Evolutionary conservation across 1,140 invertebrate species (phyloP).

Genomic region (Hylyphantes graminicola): DNA sequence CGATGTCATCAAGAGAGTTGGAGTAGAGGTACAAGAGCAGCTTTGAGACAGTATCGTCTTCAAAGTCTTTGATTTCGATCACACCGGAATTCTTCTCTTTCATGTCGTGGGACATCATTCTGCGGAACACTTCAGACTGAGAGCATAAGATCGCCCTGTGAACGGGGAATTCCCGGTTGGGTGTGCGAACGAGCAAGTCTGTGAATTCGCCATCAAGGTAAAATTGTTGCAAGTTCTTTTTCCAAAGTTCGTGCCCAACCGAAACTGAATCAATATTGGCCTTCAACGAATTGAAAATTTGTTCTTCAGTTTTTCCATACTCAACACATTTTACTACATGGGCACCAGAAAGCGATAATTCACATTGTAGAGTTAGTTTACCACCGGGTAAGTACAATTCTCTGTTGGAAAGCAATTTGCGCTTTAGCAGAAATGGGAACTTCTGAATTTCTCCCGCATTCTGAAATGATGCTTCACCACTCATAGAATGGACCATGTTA

Average conservation of each 20-base stretch:
- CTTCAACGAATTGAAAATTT: neutral
- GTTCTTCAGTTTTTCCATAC: neutral
- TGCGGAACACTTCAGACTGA: constrained; percentile 66
- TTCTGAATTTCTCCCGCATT: no score
- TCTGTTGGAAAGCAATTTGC: neutral
- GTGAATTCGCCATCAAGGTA: neutral
- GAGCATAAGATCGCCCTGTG: constrained; percentile 66
- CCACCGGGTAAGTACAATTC: neutral
- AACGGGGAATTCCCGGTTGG: constrained; percentile 63
- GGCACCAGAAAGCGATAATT: neutral
- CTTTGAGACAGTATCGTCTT: neutral
- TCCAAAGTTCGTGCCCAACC: neutral
- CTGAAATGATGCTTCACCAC: no score
- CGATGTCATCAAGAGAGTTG: no score
- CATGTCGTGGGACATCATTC: constrained; percentile 65
- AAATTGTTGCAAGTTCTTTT: neutral
- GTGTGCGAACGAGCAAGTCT: constrained; percentile 65
- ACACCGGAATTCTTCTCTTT: neutral
- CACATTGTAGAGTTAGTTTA: neutral
- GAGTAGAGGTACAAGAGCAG: neutral
- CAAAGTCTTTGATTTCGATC: neutral
- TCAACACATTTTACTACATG: neutral
- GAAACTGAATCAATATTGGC: neutral
- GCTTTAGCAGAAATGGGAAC: neutral
- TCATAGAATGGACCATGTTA: no score